Evolutionary conservation across 2,888 invertebrate genomes (phyloP).

Genomic region (Congeria kusceri): DNA sequence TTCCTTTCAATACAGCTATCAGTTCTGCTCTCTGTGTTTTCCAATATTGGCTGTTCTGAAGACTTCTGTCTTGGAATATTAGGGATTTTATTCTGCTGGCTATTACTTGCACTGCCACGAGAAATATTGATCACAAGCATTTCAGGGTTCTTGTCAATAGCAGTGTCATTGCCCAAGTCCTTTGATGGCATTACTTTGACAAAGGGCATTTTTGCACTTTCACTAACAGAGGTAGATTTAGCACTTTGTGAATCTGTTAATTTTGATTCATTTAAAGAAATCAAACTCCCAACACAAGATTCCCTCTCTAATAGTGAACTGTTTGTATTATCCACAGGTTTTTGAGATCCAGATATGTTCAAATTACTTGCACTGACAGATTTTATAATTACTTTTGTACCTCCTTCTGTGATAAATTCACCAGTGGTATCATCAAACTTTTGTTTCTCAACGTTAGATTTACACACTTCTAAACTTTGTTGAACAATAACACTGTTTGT

Average conservation of each 20-base stretch:
- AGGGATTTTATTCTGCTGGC: neutral
- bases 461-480: neutral
- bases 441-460: slow-evolving; percentile 7
- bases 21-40: neutral
- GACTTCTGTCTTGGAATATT: neutral
- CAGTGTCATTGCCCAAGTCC: slow-evolving; percentile 12
- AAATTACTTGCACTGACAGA: slow-evolving; percentile 6
- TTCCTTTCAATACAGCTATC: neutral
- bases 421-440: slow-evolving; percentile 34
- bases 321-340: neutral
- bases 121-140: slow-evolving; percentile 57
- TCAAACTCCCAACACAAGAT: neutral
- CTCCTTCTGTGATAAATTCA: slow-evolving; percentile 29
- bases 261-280: slow-evolving; percentile 2
- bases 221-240: neutral
- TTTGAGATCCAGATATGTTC: neutral
- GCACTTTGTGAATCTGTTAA: neutral
- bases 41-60: slow-evolving; percentile 1
- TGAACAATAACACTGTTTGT: neutral
- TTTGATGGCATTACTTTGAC: slow-evolving; percentile 41
- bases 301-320: neutral
- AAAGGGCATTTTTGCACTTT: slow-evolving; percentile 26
- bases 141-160: slow-evolving; percentile 27
- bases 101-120: slow-evolving; percentile 11
- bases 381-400: slow-evolving; percentile 25